Evolutionary conservation across 2,888 invertebrate genomes (phyloP).

Genomic region (Phyllotreta cruciferae): DNA sequence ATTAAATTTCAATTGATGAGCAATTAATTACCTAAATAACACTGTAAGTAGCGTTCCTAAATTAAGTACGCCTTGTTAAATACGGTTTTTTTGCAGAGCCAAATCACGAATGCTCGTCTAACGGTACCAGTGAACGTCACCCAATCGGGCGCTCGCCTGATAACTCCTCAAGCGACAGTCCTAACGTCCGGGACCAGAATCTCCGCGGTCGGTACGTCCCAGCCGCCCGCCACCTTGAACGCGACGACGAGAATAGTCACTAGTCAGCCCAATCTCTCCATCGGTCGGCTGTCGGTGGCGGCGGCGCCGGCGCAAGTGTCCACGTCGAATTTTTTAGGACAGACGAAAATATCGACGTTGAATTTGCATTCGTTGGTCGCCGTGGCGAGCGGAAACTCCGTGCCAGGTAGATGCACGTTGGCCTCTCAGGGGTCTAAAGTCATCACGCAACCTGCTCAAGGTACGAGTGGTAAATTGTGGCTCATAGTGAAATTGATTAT

Average conservation of each 20-base stretch:
- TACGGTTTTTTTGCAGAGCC: conserved; percentile 42
- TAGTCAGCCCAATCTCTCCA: conserved; percentile 51
- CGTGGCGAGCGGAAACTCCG: conserved; percentile 53
- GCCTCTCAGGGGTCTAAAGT: conserved; percentile 56
- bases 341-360: conserved; percentile 54
- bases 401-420: conserved; percentile 50
- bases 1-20: not conserved
- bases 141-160: conserved; percentile 49
- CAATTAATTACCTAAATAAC: not conserved
- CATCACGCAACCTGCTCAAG: conserved; percentile 58
- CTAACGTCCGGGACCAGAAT: conserved; percentile 54
- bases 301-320: conserved; percentile 48
- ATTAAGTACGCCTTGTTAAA: not conserved
- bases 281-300: conserved; percentile 51
- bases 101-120: conserved; percentile 54
- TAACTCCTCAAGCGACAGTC: conserved; percentile 55
- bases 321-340: conserved; percentile 49
- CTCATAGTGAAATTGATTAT: not conserved
- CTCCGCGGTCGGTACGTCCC: conserved; percentile 50
- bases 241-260: conserved; percentile 50
- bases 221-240: conserved; percentile 43
- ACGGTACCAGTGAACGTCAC: conserved; percentile 54
- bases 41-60: not conserved
- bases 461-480: conserved; percentile 39
- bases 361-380: conserved; percentile 56